Base-by-base conservation (phyloP, 2,888 invertebrate species). In the Drosophila meridionalis region DNA sequence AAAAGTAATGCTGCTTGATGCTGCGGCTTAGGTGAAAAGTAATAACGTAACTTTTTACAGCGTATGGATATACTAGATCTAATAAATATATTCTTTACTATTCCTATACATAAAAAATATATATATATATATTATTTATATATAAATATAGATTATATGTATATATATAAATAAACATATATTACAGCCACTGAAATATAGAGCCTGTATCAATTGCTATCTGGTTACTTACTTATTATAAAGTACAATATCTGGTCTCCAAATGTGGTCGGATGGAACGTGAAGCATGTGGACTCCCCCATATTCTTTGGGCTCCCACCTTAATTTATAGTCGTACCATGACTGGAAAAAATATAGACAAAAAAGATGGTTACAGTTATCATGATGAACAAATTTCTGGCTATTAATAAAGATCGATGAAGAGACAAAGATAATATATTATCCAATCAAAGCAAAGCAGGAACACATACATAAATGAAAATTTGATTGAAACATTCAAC, bases 231-330 rank as follows among this genome's bases (percentile, higher is more conserved):
- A 96, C 96, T 97, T 97, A 94, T 97, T 97, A 93, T 97, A 97
- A 66, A 97, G 94, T 77, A 97, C 95, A 92, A 97, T 97, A 93
- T 97, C 97, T 56, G 97, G 97, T 80, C 96, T 94, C 95, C 97
- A 97, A 89, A 97, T 97, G 92, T 97, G 96, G 93, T 97, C 97
- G 68, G 96, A 96, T 73, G 97, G 97, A 79, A 97, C 97, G 92
- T 97, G 97, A 69, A 97, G 94, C 95, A 96, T 97, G 91, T 96
- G 96, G 68, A 97, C 97, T 58, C 97, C 97, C 32, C 97, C 97
- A 92, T 97, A 97, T 92, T 97, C 97, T 88, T 95, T 95, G 32
- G 97, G 97, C 93, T 97, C 96, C 97, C 97, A 97, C 90, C 96
- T 95, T 69, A 97, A 94, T 93, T 97, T 97, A 94, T 97, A 97